Percentiles rank a stretch among this genome's conserved stretches.
These are phyloP conservation scores for Notodonta ziczac DNA, from an alignment of 2,888 invertebrate genomes.

Conservation along the genomic window DNA sequence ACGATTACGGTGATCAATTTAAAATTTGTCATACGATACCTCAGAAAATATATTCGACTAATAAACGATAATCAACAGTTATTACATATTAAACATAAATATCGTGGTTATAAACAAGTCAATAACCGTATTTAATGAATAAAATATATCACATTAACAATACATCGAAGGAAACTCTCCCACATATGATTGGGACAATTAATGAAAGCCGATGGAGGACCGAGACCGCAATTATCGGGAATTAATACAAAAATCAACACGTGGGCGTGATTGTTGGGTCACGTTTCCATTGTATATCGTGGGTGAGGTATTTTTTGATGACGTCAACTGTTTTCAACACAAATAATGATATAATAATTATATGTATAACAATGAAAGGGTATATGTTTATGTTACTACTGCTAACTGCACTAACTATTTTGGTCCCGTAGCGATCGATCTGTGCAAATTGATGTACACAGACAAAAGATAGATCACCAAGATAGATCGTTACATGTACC, in stretches of 20 bases:
- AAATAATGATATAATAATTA: too few relatives aligned
- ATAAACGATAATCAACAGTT: constrained; percentile 4
- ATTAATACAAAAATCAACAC: constrained; percentile 61
- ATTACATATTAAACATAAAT: neutral
- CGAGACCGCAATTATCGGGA: constrained; percentile 62
- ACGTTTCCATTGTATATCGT: constrained; percentile 47
- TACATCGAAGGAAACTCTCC: constrained; percentile 20
- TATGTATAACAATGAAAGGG: too few relatives aligned
- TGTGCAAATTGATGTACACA: too few relatives aligned
- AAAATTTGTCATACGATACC: too few relatives aligned
- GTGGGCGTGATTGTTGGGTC: constrained; percentile 57
- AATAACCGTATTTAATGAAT: constrained; percentile 28
- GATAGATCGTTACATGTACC: too few relatives aligned
- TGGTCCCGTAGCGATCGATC: too few relatives aligned
- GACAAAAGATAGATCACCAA: too few relatives aligned
- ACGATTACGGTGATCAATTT: too few relatives aligned
- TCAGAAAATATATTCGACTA: neutral
- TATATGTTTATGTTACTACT: neutral
- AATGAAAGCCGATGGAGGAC: constrained; percentile 56
- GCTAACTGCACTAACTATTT: too few relatives aligned
- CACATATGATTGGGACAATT: constrained; percentile 51
- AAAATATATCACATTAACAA: constrained; percentile 36
- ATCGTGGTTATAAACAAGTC: constrained; percentile 25
- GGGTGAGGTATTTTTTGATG: neutral
- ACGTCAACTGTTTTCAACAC: neutral